Conservation (phyloP, 2,797 vertebrate species). For the Ambastaia sidthimunki region DNA sequence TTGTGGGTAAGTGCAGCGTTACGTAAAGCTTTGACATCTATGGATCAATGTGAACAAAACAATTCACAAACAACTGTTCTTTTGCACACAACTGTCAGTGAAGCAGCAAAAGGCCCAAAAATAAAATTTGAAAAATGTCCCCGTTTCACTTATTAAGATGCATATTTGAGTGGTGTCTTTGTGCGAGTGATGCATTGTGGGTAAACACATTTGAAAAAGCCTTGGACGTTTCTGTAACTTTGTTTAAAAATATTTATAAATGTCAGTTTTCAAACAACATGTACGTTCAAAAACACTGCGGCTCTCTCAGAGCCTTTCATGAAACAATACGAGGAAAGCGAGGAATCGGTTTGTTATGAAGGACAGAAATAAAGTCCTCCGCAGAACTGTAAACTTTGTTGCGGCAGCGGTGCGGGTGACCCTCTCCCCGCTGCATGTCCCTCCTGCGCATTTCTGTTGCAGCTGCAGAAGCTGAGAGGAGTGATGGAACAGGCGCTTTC, state of each 20-base stretch:
- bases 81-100: neutral
- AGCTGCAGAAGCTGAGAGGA: slow-evolving; percentile 58
- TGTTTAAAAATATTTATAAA: slow-evolving; percentile 22
- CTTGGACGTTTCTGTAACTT: neutral
- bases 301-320: slow-evolving; percentile 26
- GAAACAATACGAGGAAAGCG: slow-evolving; percentile 52
- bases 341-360: slow-evolving; percentile 53
- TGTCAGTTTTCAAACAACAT: neutral
- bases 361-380: slow-evolving; percentile 60
- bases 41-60: neutral
- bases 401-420: slow-evolving; percentile 54
- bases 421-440: slow-evolving; percentile 57
- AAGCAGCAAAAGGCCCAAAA: neutral
- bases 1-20: neutral
- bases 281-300: slow-evolving; percentile 12
- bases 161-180: neutral
- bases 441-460: slow-evolving; percentile 57
- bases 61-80: slow-evolving; percentile 1
- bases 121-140: neutral
- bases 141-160: neutral
- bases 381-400: slow-evolving; percentile 64
- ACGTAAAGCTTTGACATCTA: slow-evolving; percentile 11
- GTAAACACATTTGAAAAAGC: neutral
- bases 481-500: slow-evolving; percentile 63
- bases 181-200: neutral